phyloP scores from a whole-genome alignment of 2,888 invertebrate genomes.

The Lagria hirta region DNA sequence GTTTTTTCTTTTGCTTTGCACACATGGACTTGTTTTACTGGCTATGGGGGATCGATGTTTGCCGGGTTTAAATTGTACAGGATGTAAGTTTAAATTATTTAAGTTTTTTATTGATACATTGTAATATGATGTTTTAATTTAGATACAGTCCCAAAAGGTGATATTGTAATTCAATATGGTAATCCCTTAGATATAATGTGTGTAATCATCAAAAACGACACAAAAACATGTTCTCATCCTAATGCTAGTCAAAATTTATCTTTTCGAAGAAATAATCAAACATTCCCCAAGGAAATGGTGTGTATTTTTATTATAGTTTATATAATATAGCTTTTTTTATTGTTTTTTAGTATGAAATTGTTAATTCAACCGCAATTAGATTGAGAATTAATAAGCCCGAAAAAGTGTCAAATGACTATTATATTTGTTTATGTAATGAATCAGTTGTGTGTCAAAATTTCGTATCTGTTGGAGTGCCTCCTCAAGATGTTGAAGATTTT shows the following conservation, averaged over 20 bases:
- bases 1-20: conserved; percentile 8
- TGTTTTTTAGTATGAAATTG: conserved; percentile 52
- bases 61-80: not conserved
- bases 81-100: conserved; percentile 4
- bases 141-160: conserved; percentile 50
- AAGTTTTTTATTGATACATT: conserved; percentile 1
- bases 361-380: conserved; percentile 66
- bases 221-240: conserved; percentile 54
- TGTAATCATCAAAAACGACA: conserved; percentile 58
- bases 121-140: conserved; percentile 23
- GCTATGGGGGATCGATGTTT: conserved; percentile 1
- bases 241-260: conserved; percentile 56
- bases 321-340: conserved; percentile 7
- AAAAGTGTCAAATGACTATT: conserved; percentile 55
- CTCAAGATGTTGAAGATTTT: conserved; percentile 68
- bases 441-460: conserved; percentile 60
- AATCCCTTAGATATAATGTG: conserved; percentile 66
- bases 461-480: conserved; percentile 65
- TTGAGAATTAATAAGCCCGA: conserved; percentile 60
- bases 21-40: not conserved
- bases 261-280: conserved; percentile 53
- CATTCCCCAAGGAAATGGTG: conserved; percentile 51
- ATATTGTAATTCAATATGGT: conserved; percentile 60
- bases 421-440: conserved; percentile 61
- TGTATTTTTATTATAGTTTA: conserved; percentile 16